Evolutionary conservation across 2,888 invertebrate species (phyloP), one percentile per base, ranked within the genome.

Genomic region (Synanthedon myopaeformis): DNA sequence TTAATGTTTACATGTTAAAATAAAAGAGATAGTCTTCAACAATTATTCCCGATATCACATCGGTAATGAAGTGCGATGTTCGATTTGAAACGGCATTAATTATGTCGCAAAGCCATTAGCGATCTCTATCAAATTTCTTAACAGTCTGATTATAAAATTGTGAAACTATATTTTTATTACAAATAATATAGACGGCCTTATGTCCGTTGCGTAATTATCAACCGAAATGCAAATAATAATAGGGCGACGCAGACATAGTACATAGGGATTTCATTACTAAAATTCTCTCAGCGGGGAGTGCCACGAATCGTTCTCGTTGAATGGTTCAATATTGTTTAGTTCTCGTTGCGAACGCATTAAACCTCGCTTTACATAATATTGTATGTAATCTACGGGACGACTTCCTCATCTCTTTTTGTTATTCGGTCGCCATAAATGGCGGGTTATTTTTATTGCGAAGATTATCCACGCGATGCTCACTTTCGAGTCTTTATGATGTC

Each of bases 401-500:
- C 52, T 52, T 55, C 54, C 54, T 55, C 41, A 48, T 54, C 17
- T 41, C 50, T 52, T 55, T 55, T 49, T 45, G 45, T 51, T 51
- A 35, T 35, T 51, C 51, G 51, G 51, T 13, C 23, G 51, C 41
- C 51, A 51, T 51, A 51, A 51, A 45, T 45, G 45, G 45, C 45
- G 45, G 45, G 45, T 14, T 45, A 45, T 45, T 45, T 45, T 45
- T 45, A 54, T 45, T 51, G 51, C 51, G 51, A 51, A 54, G 54
- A 53, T 53, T 53, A 54, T 54, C 54, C 50, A 49, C 48, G 51
- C 54, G 55, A 49, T 17, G 52, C 50, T 57, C 51, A 42, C 56
- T 56, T 56, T 57, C 55, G 42, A 52, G 51, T 57, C 55, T 54
- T 53, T 54, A 56, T 45, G n/a, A 14, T 58, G 52, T 58, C 56